Evolutionary conservation across 2,797 vertebrate species (phyloP).

Genomic region (Lutjanus campechanus): DNA sequence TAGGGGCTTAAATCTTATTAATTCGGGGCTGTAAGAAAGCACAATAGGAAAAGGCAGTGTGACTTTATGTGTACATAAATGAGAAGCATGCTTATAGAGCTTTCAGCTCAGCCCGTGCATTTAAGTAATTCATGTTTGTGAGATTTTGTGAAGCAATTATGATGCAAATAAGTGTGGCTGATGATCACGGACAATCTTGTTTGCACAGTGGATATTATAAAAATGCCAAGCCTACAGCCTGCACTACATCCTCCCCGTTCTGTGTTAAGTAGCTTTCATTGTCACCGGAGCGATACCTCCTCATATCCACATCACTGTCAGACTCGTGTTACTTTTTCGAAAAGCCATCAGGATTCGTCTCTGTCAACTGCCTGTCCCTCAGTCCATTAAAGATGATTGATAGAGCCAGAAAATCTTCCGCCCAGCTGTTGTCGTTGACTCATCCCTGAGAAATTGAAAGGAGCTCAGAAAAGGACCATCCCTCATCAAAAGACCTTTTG

Average conservation of each 20-base stretch:
- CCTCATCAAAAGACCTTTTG: constrained; percentile 78
- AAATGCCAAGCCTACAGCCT: constrained; percentile 56
- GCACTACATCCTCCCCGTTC: constrained; percentile 51
- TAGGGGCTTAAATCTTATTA: background rate
- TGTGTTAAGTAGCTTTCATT: constrained; percentile 78
- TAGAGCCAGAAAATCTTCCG: constrained; percentile 79
- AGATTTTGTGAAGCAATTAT: constrained; percentile 61
- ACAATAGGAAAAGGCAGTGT: background rate
- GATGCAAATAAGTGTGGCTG: constrained; percentile 64
- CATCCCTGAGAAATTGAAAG: constrained; percentile 78
- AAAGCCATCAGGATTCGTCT: constrained; percentile 86
- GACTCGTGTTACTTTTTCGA: constrained; percentile 82
- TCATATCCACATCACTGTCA: constrained; percentile 80
- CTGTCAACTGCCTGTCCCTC: constrained; percentile 84
- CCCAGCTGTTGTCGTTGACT: constrained; percentile 86
- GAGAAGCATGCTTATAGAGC: constrained; percentile 13
- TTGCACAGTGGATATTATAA: constrained; percentile 54
- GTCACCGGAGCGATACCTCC: constrained; percentile 67
- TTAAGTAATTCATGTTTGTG: constrained; percentile 45
- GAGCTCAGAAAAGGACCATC: constrained; percentile 72
- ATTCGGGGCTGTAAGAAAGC: constrained; percentile 8
- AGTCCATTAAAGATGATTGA: constrained; percentile 90
- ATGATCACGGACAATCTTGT: constrained; percentile 64
- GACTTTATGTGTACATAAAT: constrained; percentile 12
- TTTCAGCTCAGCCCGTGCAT: constrained; percentile 36